phyloP scores from a whole-genome alignment of 2,888 invertebrate species.

The Sphaerophoria taeniata region DNA sequence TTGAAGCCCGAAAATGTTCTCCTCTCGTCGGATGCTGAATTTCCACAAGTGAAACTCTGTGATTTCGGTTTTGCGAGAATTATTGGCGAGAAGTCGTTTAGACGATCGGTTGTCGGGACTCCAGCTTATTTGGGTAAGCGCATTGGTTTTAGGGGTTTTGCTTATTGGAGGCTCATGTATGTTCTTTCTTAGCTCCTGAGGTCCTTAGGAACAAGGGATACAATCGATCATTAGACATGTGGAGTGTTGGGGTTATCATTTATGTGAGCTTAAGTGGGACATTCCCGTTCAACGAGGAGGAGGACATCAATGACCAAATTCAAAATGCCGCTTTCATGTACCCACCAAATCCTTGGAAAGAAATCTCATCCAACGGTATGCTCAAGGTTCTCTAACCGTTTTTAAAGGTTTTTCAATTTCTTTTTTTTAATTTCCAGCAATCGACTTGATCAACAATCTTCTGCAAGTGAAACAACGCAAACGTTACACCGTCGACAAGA shows the following conservation, averaged over 20 bases:
- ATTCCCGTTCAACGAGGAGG: conserved; percentile 99
- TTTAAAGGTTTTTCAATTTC: too few relatives aligned
- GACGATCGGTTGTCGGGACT: conserved; percentile 98
- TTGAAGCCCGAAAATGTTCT: conserved; percentile 99
- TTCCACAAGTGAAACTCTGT: conserved; percentile 99
- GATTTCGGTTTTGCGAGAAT: conserved; percentile 99
- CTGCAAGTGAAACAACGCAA: conserved; percentile 98
- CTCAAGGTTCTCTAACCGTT: not conserved
- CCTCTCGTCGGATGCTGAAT: conserved; percentile 95
- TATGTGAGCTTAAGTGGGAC: conserved; percentile 99
- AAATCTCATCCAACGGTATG: conserved; percentile 94
- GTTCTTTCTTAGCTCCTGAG: conserved; percentile 90
- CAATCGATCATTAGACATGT: conserved; percentile 99
- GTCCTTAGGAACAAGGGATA: conserved; percentile 99
- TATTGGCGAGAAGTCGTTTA: conserved; percentile 99
- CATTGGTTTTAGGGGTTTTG: not conserved
- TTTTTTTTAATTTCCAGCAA: conserved; percentile 85
- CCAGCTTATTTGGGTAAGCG: conserved; percentile 96
- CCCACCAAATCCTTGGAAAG: conserved; percentile 98
- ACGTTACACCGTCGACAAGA: conserved; percentile 97
- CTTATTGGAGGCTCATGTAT: not conserved
- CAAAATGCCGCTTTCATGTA: conserved; percentile 99
- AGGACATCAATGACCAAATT: conserved; percentile 99
- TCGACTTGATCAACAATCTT: conserved; percentile 98
- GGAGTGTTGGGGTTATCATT: conserved; percentile 99